phyloP scores from a whole-genome alignment of 2,113 vertebrate species.

The Calidris pugnax region DNA sequence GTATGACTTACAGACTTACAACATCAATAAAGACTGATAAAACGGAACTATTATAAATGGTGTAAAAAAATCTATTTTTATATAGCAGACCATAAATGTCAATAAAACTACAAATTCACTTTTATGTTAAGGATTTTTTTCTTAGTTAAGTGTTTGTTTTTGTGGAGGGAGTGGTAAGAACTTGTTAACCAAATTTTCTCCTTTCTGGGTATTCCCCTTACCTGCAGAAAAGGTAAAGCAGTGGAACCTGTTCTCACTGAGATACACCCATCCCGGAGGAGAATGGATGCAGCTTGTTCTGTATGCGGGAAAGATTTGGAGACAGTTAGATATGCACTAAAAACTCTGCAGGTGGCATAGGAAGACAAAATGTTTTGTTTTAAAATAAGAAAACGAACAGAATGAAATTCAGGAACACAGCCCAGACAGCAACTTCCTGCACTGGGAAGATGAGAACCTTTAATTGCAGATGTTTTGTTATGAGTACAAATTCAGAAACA shows the following conservation, averaged over 20 bases:
- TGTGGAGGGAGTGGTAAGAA: neutral
- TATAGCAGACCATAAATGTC: neutral
- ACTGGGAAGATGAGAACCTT: constrained; percentile 7
- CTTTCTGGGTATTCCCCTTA: constrained; percentile 32
- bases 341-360: constrained; percentile 19
- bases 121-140: neutral
- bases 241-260: constrained; percentile 15
- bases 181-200: neutral
- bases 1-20: neutral
- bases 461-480: constrained; percentile 47
- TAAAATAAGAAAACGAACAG: constrained; percentile 48
- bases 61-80: neutral
- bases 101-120: neutral
- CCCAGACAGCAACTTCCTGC: constrained; percentile 54
- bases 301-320: neutral
- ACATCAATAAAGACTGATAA: neutral
- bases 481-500: neutral
- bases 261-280: neutral
- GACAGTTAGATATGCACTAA: constrained; percentile 14
- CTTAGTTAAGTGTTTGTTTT: neutral
- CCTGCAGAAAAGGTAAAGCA: neutral
- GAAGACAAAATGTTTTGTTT: constrained; percentile 48
- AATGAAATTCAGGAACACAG: constrained; percentile 41
- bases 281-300: constrained; percentile 2
- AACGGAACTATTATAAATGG: neutral